These are phyloP conservation scores for Drosophila varians DNA, from an alignment of 1,140 invertebrate species.

Conservation along the genomic window DNA sequence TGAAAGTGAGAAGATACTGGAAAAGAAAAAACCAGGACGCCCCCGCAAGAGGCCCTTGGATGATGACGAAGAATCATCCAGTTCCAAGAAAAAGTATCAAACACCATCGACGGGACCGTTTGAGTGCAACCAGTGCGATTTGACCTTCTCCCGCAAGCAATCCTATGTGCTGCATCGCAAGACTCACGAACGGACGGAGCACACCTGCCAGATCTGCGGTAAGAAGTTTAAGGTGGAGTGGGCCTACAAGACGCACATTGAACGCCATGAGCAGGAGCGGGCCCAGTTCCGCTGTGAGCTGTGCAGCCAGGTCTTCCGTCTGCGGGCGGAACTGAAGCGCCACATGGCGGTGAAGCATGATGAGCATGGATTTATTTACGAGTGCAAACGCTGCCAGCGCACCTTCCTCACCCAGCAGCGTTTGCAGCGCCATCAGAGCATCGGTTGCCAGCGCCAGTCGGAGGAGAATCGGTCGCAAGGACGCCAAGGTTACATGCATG, in stretches of 20 bases:
- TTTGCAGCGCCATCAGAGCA: conserved; percentile 64
- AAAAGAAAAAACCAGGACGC: conserved; percentile 42
- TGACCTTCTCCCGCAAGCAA: conserved; percentile 72
- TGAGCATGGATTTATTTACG: conserved; percentile 66
- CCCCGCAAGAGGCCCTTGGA: conserved; percentile 42
- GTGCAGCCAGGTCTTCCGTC: conserved; percentile 61
- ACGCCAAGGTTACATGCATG: conserved; percentile 16
- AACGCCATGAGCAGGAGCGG: conserved; percentile 78
- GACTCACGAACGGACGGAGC: conserved; percentile 86
- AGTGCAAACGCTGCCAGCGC: conserved; percentile 78
- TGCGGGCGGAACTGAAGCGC: conserved; percentile 66
- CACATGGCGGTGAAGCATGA: conserved; percentile 72
- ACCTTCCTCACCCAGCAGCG: conserved; percentile 65
- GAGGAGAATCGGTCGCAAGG: conserved; percentile 20
- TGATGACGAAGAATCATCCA: conserved; percentile 37
- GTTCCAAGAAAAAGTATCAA: conserved; percentile 34
- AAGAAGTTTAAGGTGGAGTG: conserved; percentile 81
- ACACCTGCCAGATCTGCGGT: conserved; percentile 80
- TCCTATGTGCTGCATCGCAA: conserved; percentile 85
- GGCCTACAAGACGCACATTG: conserved; percentile 81
- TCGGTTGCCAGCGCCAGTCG: conserved; percentile 48
- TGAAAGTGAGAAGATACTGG: conserved; percentile 49
- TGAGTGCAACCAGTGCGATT: conserved; percentile 60
- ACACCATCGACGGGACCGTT: conserved; percentile 47
- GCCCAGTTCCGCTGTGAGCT: conserved; percentile 68